Evolutionary conservation across 2,888 invertebrate genomes (phyloP).

Genomic region (Cryptocephalus moraei): DNA sequence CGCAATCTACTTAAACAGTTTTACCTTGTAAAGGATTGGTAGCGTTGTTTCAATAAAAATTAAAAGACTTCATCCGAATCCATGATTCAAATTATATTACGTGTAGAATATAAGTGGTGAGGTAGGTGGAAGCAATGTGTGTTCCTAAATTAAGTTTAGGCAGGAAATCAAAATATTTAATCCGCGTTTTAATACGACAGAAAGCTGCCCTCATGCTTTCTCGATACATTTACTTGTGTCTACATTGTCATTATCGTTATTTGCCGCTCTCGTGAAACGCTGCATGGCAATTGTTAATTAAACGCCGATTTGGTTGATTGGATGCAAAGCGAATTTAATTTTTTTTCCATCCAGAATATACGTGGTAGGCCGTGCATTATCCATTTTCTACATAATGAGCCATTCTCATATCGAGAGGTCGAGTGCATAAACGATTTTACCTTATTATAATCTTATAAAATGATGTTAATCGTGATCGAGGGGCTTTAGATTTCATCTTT

Average conservation of each 20-base stretch:
- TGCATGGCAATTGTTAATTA: constrained; percentile 26
- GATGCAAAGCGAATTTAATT: constrained; percentile 29
- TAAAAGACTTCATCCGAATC: too few relatives aligned
- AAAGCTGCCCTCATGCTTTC: too few relatives aligned
- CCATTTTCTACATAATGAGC: constrained; percentile 34
- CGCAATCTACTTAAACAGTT: too few relatives aligned
- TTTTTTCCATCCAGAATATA: constrained; percentile 13
- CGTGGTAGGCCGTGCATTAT: constrained; percentile 28
- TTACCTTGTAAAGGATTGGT: too few relatives aligned
- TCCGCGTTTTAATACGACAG: too few relatives aligned
- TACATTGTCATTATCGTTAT: background rate
- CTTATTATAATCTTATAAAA: constrained; percentile 33
- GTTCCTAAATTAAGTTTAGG: too few relatives aligned
- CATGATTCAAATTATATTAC: too few relatives aligned
- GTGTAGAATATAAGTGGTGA: too few relatives aligned
- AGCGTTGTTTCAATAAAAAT: too few relatives aligned
- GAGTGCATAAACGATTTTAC: constrained; percentile 31
- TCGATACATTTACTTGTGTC: too few relatives aligned
- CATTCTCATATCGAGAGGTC: constrained; percentile 28
- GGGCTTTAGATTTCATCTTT: constrained; percentile 31
- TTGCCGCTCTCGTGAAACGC: constrained; percentile 20
- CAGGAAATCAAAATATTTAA: too few relatives aligned
- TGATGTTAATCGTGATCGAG: constrained; percentile 27
- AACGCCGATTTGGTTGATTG: constrained; percentile 35
- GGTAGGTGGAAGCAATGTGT: too few relatives aligned